Percentiles rank a stretch among this genome's conserved stretches.
Evolutionary conservation across 1,140 invertebrate genomes (phyloP).

Genomic region (Neodiprion lecontei): DNA sequence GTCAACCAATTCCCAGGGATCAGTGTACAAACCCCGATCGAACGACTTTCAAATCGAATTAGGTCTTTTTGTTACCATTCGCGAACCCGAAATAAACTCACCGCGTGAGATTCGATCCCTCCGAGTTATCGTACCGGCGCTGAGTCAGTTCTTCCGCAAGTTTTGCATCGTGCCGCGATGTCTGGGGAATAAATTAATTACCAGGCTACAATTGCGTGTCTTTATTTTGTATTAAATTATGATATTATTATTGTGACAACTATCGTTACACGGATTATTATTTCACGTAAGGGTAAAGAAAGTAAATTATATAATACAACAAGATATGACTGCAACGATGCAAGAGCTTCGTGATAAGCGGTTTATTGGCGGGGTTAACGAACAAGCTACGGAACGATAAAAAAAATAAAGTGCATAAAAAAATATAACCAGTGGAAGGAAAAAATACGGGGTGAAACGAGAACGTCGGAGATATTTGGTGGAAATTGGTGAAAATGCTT

Average conservation of each 20-base stretch:
- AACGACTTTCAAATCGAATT: conserved; percentile 50
- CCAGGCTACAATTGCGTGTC: too few relatives aligned
- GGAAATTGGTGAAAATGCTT: background rate
- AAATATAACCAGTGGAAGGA: background rate
- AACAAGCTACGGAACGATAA: background rate
- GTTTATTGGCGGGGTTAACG: background rate
- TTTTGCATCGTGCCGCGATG: background rate
- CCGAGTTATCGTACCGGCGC: too few relatives aligned
- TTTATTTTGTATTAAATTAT: too few relatives aligned
- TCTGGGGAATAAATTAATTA: background rate
- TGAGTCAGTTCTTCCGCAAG: background rate
- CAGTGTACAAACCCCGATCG: conserved; percentile 36
- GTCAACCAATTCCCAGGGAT: conserved; percentile 45
- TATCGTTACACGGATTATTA: too few relatives aligned
- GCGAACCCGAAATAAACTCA: background rate
- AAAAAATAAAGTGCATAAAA: background rate
- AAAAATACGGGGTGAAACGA: background rate
- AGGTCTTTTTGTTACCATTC: conserved; percentile 18
- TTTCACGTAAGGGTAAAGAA: too few relatives aligned
- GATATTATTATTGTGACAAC: too few relatives aligned
- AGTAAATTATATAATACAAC: too few relatives aligned
- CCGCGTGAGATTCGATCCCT: background rate
- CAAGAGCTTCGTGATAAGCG: background rate
- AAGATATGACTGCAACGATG: too few relatives aligned
- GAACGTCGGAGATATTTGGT: background rate